Base-by-base conservation (phyloP, 1,140 invertebrate genomes). In the Dendrolimus punctatus region DNA sequence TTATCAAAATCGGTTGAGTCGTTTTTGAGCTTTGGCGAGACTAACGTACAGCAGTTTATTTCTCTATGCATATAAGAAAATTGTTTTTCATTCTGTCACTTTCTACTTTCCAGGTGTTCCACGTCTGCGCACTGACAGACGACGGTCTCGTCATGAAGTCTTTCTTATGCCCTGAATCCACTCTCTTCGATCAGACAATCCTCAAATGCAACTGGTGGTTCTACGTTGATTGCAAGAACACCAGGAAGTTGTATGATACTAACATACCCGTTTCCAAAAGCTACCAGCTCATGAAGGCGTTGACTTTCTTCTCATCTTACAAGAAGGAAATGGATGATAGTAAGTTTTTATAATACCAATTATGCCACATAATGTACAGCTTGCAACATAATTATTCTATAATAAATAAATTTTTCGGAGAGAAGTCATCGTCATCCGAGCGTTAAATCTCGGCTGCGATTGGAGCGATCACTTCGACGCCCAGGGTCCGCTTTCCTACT, bases 201-300 rank as follows among this genome's bases (percentile, higher is more conserved):
- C 87, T 96, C 0, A 95, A 95, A 73, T 96, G 95, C 80, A 96
- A 96, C 73, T 96, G 95, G 94, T 96, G 94, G 94, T 95, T 96
- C 83, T 96, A 95, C 80, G 94, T 96, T 0, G 95, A 96, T 69
- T 96, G 95, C 77, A 94, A 94, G 81, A 90, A 90, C 40, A 95
- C 94, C 1, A 91, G 90, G 60, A 90, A 89, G 49, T 85, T 95
- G 40, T 96, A 96, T 76, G 94, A 96, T 66, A 95, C 94, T 5
- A 96, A 96, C 70, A 95, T 96, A 46, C 95, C 95, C 0, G 93
- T 96, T 46, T 96, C 95, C 40, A 95, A 96, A 80, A 96, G 95
- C 80, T 96, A 96, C 79, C 95, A 96, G 73, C 88, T 96, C 5
- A 96, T 96, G 93, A 96, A 96, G 77, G 94, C 94, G 0, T 82